Base-by-base conservation (phyloP, 2,888 invertebrate species). In the Mechanitis messenoides region DNA sequence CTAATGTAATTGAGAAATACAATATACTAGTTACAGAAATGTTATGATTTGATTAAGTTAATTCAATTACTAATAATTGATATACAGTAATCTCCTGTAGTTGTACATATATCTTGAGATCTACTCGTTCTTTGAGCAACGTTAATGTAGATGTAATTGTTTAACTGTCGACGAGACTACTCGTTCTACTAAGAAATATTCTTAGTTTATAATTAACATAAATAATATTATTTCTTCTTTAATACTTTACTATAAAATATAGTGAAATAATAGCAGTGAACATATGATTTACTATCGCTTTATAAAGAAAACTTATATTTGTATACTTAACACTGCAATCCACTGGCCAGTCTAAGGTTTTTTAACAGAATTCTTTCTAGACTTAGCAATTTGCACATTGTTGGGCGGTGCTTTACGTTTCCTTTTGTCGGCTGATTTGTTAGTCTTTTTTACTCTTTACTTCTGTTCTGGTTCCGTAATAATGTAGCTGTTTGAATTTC, bases 291-390 rank as follows among this genome's bases (percentile, higher is more conserved):
- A 76, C 81, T 79, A 83, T 81, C 71, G 64, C 69, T 71, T 67
- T 69, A 70, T 77, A 85, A 85, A 85, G 77, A 75, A 75, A 72
- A 69, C 71, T 76, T 81, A 83, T 87, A 85, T 78, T 85, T 81
- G 81, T 81, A 81, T 79, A 83, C 81, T 85, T 87, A 87, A 87
- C 75, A 74, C 83, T 79, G 84, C 85, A 83, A 75, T 75, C 76
- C 71, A 75, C 71, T 71, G 74, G 71, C 61, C 70, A 69, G 72
- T 71, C 74, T 73, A 71, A 71, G 72, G 68, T 78, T 79, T 81
- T 79, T 72, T 74, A 72, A 68, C 69, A 74, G 78, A 78, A 76
- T 79, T 77, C 76, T 75, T 80, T 76, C 72, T 72, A 74, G 72
- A 74, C 74, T 75, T 72, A 73, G 77, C 79, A 80, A 81, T 81